Evolutionary conservation across 2,797 vertebrate species (phyloP).

Genomic region (Sphenopsis melanotis): DNA sequence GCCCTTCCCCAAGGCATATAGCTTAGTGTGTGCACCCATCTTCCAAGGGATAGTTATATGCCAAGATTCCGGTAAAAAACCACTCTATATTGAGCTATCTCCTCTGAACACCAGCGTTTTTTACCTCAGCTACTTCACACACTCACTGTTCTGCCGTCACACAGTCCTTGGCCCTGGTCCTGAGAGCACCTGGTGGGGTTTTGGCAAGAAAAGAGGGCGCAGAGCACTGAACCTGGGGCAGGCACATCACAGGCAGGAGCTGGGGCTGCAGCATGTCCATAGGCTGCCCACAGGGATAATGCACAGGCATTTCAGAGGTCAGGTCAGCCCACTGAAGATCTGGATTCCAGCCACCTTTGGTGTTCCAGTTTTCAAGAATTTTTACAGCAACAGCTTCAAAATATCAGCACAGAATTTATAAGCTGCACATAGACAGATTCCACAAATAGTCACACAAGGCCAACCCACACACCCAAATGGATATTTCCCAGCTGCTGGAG

Average conservation of each 20-base stretch:
- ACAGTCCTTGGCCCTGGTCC: background rate
- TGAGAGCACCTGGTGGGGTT: background rate
- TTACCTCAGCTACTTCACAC: background rate
- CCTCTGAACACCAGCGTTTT: background rate
- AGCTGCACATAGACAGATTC: conserved; percentile 36
- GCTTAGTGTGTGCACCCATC: background rate
- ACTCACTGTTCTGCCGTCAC: background rate
- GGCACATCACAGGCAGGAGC: background rate
- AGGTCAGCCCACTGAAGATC: background rate
- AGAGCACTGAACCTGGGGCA: background rate
- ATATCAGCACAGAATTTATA: background rate
- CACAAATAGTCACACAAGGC: conserved; percentile 29
- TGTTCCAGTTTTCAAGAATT: background rate
- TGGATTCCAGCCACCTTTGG: background rate
- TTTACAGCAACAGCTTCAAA: conserved; percentile 50
- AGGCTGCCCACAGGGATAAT: background rate
- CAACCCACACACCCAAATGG: conserved; percentile 45
- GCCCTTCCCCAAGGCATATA: background rate
- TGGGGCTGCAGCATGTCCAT: background rate
- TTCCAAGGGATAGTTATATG: background rate
- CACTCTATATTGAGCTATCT: background rate
- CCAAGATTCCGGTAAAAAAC: background rate
- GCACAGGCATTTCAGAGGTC: background rate
- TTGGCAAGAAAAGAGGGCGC: background rate
- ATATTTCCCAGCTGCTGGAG: conserved; percentile 59